Evolutionary conservation across 1,140 invertebrate species (phyloP).

Genomic region (Contarinia nasturtii): DNA sequence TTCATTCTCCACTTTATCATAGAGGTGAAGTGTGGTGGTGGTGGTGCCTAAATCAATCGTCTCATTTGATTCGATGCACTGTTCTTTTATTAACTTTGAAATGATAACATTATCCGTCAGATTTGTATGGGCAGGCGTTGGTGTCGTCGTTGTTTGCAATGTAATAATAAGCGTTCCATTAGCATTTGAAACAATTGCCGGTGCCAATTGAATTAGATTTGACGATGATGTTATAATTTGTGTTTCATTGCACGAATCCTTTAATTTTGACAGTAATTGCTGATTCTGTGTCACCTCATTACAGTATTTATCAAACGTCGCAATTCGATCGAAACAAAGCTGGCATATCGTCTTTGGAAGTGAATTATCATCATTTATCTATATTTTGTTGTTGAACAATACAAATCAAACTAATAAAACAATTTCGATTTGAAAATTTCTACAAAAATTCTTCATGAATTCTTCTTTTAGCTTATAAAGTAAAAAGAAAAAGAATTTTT

Average conservation of each 20-base stretch:
- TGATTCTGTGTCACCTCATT: neutral
- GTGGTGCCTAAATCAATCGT: too few relatives aligned
- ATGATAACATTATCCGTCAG: neutral
- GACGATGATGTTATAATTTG: neutral
- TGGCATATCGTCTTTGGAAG: neutral
- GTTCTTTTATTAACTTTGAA: too few relatives aligned
- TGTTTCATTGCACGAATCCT: neutral
- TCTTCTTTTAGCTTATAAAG: neutral
- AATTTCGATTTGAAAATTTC: neutral
- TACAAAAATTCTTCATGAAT: neutral
- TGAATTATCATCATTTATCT: neutral
- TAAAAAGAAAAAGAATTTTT: neutral
- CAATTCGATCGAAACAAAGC: neutral
- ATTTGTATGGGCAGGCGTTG: neutral
- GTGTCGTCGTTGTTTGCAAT: neutral
- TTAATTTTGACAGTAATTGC: neutral
- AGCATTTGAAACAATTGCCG: neutral
- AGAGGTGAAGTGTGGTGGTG: too few relatives aligned
- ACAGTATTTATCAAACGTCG: neutral
- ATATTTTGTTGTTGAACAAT: neutral
- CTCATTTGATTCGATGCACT: too few relatives aligned
- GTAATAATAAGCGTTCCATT: neutral
- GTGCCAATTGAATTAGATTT: neutral
- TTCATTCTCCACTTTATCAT: neutral
- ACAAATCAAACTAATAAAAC: too few relatives aligned